phyloP scores from a whole-genome alignment of 92 coral and sea anemone species.

The Chrysogorgia sp. region DNA sequence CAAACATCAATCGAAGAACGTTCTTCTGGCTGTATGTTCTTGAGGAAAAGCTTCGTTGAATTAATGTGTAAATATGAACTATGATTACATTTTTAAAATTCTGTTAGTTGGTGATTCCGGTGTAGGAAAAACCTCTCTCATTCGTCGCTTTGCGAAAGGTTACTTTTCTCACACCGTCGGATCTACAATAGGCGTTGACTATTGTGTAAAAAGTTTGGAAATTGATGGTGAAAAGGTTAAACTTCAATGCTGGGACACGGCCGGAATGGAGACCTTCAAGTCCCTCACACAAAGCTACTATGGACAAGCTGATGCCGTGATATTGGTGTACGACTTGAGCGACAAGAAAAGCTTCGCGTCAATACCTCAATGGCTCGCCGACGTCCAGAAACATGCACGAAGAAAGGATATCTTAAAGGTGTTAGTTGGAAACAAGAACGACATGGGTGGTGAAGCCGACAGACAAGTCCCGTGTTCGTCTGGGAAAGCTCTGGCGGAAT shows the following conservation, averaged over 20 bases:
- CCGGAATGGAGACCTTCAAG: constrained; percentile 93
- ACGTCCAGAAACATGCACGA: constrained; percentile 79
- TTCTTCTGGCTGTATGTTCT: too few species aligned
- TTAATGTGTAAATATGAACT: constrained; percentile 29
- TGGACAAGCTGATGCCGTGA: constrained; percentile 96
- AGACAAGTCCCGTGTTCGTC: constrained; percentile 91
- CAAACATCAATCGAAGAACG: too few species aligned
- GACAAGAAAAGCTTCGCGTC: constrained; percentile 95
- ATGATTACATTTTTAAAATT: constrained; percentile 89
- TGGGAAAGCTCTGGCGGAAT: constrained; percentile 95
- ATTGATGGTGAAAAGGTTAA: constrained; percentile 93
- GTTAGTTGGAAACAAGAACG: constrained; percentile 95
- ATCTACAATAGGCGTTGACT: constrained; percentile 95
- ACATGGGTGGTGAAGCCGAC: constrained; percentile 78
- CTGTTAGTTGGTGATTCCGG: constrained; percentile 92
- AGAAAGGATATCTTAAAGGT: constrained; percentile 80
- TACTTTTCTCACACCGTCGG: constrained; percentile 89
- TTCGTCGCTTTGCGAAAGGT: constrained; percentile 91
- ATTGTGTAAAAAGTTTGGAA: constrained; percentile 78
- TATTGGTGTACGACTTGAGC: constrained; percentile 91
- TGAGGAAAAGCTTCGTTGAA: too few species aligned
- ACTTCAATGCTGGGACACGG: constrained; percentile 98
- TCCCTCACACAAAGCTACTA: constrained; percentile 91
- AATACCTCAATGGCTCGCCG: constrained; percentile 94
- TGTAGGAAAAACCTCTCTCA: constrained; percentile 96